A percentile compares a stretch with the other conserved stretches of the same genome.
Conservation (phyloP, 2,888 invertebrate species). For the Zootermopsis nevadensis region DNA sequence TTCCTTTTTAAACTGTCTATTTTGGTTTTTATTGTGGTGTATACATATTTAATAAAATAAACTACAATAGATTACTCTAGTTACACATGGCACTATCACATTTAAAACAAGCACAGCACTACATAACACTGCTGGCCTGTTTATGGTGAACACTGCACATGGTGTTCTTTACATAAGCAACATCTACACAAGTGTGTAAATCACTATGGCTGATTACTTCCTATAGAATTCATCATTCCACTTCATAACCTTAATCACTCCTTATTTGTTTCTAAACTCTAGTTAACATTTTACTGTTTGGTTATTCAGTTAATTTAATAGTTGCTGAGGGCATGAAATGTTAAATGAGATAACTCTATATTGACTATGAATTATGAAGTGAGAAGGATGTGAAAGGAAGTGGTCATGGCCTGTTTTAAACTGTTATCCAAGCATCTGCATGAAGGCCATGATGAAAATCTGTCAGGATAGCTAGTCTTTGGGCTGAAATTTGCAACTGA, state of each 20-base stretch:
- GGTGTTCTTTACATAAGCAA: not conserved
- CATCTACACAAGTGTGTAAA: not conserved
- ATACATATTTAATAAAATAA: constrained; percentile 18
- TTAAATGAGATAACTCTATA: no score
- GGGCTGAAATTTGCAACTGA: no score
- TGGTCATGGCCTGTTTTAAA: no score
- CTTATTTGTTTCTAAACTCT: not conserved
- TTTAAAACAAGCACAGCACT: constrained; percentile 9
- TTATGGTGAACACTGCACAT: not conserved
- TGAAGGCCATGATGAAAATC: no score
- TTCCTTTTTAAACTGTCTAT: not conserved
- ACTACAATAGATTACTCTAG: not conserved
- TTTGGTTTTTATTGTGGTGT: not conserved
- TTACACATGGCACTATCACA: not conserved
- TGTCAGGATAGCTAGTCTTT: no score
- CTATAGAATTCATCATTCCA: not conserved
- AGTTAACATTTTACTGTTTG: not conserved
- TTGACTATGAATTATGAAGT: no score
- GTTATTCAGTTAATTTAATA: no score
- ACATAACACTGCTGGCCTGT: not conserved
- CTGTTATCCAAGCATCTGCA: no score
- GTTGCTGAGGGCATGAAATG: no score
- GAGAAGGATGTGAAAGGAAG: no score
- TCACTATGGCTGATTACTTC: no score
- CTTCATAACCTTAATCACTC: not conserved